Percentiles rank a stretch among this genome's conserved stretches.
phyloP scores from a whole-genome alignment of 2,797 vertebrate species.

The Chaunax sp. region DNA sequence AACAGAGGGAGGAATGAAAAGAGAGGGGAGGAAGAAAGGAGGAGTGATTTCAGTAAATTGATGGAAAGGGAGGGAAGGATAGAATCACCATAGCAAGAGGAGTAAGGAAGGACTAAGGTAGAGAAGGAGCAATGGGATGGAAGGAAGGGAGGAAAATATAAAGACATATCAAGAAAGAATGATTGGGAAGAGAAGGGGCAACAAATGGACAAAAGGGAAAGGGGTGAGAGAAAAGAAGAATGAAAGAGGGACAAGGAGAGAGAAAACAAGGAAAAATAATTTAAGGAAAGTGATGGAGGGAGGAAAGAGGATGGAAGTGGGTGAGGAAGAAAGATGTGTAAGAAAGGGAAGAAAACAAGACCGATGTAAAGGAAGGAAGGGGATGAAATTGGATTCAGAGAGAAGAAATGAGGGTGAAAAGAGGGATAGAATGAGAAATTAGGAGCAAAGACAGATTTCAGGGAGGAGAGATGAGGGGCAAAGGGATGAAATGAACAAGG shows the following conservation, averaged over 20 bases:
- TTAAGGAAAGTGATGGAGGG: no score
- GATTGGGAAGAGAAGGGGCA: no score
- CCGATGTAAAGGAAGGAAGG: background rate
- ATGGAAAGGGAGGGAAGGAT: background rate
- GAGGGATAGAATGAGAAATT: background rate
- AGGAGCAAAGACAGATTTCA: background rate
- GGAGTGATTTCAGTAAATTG: background rate
- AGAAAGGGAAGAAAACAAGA: background rate
- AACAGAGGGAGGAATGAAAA: background rate
- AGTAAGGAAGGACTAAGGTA: background rate
- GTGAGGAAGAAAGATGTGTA: no score
- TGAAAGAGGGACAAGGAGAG: background rate
- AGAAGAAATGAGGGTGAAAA: background rate
- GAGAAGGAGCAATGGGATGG: background rate
- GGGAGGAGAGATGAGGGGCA: background rate
- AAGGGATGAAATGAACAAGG: background rate
- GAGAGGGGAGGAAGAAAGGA: background rate
- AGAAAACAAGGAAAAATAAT: background rate
- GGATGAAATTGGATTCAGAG: background rate
- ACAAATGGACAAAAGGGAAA: background rate
- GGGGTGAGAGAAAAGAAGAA: background rate
- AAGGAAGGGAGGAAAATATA: background rate
- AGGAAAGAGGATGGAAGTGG: no score
- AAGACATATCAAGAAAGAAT: background rate
- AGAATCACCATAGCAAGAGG: background rate